Conservation (phyloP, 2,888 invertebrate species). For the Calameuta pallipes region DNA sequence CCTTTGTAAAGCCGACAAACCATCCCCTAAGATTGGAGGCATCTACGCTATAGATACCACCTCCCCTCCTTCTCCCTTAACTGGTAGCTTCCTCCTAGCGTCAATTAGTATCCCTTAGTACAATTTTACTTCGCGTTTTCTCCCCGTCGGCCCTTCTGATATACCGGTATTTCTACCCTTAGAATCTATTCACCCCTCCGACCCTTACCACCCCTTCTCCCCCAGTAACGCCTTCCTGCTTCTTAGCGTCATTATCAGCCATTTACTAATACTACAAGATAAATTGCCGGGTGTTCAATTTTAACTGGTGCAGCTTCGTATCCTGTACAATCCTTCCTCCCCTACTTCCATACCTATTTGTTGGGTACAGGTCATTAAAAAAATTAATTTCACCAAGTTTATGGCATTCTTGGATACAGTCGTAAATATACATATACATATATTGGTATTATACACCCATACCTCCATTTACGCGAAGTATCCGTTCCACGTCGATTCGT, state of each 20-base stretch:
- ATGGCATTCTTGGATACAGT: background rate
- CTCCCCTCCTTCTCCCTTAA: background rate
- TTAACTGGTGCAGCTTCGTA: conserved; percentile 19
- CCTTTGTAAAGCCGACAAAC: conserved; percentile 2
- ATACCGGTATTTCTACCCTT: background rate
- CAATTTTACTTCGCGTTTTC: background rate
- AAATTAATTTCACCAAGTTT: background rate
- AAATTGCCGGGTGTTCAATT: conserved; percentile 39
- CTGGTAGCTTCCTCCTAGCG: conserved; percentile 10
- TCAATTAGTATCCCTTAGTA: conserved; percentile 23
- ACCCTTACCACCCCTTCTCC: background rate
- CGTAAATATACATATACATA: background rate
- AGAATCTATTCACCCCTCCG: background rate
- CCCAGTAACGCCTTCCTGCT: background rate
- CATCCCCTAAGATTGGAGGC: background rate
- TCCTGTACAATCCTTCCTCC: conserved; percentile 14
- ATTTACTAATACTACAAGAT: conserved; percentile 51
- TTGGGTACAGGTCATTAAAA: background rate
- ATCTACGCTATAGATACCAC: conserved; percentile 3
- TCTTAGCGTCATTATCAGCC: conserved; percentile 43
- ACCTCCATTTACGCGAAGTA: too few relatives aligned
- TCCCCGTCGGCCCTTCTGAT: background rate
- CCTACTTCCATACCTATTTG: background rate
- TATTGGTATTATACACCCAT: background rate
- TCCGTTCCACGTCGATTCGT: too few relatives aligned